phyloP scores from a whole-genome alignment of 2,888 invertebrate genomes.

The Lagria hirta region DNA sequence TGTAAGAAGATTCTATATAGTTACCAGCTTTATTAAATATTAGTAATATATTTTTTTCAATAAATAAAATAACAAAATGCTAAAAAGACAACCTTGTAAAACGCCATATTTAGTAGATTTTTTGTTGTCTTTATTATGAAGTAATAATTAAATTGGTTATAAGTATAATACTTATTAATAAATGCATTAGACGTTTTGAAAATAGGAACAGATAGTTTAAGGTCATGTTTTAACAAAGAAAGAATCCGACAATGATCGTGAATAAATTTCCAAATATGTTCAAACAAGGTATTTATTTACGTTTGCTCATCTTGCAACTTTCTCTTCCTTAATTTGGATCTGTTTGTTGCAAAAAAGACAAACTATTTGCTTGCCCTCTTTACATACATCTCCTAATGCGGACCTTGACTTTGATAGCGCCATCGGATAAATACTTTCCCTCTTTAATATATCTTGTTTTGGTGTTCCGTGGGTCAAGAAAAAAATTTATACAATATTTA shows the following conservation, averaged over 20 bases:
- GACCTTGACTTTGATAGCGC: slow-evolving; percentile 31
- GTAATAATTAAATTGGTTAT: too few relatives aligned
- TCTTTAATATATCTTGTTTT: slow-evolving; percentile 23
- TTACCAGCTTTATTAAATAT: too few relatives aligned
- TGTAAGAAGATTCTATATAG: too few relatives aligned
- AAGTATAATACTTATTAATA: not conserved
- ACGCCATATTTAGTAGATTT: too few relatives aligned
- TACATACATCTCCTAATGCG: slow-evolving; percentile 30
- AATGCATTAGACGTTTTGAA: not conserved
- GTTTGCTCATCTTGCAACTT: slow-evolving; percentile 7
- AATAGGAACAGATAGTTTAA: not conserved
- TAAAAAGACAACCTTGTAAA: too few relatives aligned
- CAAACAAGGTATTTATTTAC: not conserved
- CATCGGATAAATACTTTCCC: slow-evolving; percentile 27
- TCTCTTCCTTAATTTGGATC: slow-evolving; percentile 16
- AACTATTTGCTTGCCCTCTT: slow-evolving; percentile 23
- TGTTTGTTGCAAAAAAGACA: slow-evolving; percentile 28
- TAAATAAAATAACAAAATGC: too few relatives aligned
- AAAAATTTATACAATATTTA: too few relatives aligned
- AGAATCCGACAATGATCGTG: not conserved
- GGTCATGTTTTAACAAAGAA: slow-evolving; percentile 3
- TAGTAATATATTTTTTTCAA: too few relatives aligned
- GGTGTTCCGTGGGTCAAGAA: slow-evolving; percentile 11
- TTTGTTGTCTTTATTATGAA: too few relatives aligned
- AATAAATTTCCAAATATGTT: not conserved